Percentiles rank a stretch among this genome's conserved stretches.
Conservation (phyloP, 2,113 vertebrate genomes). For the Oryzias woworae region DNA sequence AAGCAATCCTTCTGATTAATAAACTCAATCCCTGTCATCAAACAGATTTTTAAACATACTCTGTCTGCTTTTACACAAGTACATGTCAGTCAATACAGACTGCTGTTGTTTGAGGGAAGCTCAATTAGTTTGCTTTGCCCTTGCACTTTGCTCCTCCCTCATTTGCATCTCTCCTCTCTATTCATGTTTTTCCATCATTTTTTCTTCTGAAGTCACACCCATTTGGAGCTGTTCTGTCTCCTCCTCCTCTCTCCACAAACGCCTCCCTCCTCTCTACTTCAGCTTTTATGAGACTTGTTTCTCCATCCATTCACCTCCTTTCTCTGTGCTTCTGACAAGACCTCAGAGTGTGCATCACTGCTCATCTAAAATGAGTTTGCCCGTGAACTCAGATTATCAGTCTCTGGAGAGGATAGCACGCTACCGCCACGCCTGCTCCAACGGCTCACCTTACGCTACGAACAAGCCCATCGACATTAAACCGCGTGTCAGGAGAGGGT, state of each 20-base stretch:
- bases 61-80: neutral
- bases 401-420: conserved; percentile 85
- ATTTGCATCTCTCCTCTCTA: conserved; percentile 22
- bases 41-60: too few species aligned
- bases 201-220: conserved; percentile 45
- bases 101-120: conserved; percentile 28
- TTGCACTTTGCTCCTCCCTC: conserved; percentile 55
- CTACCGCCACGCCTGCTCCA: conserved; percentile 84
- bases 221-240: conserved; percentile 26
- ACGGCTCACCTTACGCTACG: conserved; percentile 87
- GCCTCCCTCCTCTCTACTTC: conserved; percentile 4
- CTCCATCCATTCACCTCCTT: conserved; percentile 7
- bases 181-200: conserved; percentile 27
- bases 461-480: conserved; percentile 98
- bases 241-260: conserved; percentile 21
- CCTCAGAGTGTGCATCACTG: conserved; percentile 10
- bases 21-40: too few species aligned
- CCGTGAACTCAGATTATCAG: conserved; percentile 83
- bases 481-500: conserved; percentile 85
- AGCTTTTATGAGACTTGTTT: conserved; percentile 30
- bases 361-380: conserved; percentile 85
- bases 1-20: too few species aligned
- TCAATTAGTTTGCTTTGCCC: conserved; percentile 38
- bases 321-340: conserved; percentile 5
- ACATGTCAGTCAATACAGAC: conserved; percentile 5